Evolutionary conservation across 2,888 invertebrate species (phyloP), one percentile per base, ranked within the genome.

Genomic region (Macrosiphum euphorbiae): DNA sequence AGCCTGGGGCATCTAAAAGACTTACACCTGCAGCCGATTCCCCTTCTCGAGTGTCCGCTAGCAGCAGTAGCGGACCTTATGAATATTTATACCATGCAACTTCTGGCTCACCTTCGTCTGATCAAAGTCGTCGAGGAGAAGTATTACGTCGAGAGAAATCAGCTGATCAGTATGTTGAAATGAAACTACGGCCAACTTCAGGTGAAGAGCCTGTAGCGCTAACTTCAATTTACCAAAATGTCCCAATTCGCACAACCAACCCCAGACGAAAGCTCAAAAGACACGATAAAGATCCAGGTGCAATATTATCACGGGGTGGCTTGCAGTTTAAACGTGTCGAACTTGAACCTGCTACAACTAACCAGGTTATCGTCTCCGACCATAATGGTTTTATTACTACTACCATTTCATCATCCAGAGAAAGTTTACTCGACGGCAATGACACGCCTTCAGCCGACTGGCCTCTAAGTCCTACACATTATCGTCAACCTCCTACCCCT

Each of bases 401-500:
- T n/a, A 94, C 94, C 13, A 88, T 94, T 52, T 94, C 94, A 16
- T 93, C 94, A 20, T 97, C 97, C 67, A 95, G 97, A 94, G 97
- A 97, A 95, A 97, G 97, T 95, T 95, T 97, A 86, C 95, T 97
- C 61, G 97, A 97, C 95, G 93, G 94, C 58, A 95, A 94, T 50
- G 94, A 94, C 0, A 94, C 90, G 24, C 96, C 95, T 95, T 96
- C 96, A 96, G 95, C 96, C 50, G 96, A 96, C 95, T 96, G 97
- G 95, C 99, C 99, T 0, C 96, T 98, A 95, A 98, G 98, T 95
- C 99, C 99, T 44, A 98, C 98, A 90, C 98, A 98, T 95, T 98
- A 98, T 95, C 97, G 97, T 92, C 98, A 99, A 96, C 98, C 99
- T 26, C 98, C 99, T 24, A 99, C 99, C 26, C 99, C 99, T 0